Conservation (phyloP, 2,888 invertebrate species). For the Ethmia dodecea region DNA sequence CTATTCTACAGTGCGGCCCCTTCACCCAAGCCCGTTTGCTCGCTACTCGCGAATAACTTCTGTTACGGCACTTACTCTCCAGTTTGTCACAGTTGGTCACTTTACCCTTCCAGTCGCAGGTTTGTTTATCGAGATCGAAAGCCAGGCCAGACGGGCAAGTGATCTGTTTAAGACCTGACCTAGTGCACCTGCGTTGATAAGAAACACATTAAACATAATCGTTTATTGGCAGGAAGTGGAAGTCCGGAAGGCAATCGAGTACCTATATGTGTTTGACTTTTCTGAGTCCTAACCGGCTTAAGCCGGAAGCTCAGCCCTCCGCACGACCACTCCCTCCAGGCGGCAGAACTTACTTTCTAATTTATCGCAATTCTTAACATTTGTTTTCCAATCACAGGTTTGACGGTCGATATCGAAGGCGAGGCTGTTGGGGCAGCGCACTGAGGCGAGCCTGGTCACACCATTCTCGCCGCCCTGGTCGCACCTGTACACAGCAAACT, state of each 20-base stretch:
- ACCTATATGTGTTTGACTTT: conserved; percentile 28
- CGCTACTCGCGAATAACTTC: conserved; percentile 69
- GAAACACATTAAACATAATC: conserved; percentile 70
- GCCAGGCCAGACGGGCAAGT: conserved; percentile 97
- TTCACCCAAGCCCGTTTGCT: conserved; percentile 73
- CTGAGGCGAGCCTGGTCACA: conserved; percentile 90
- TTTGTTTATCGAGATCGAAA: conserved; percentile 98
- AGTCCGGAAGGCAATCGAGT: conserved; percentile 56
- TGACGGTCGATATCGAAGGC: conserved; percentile 96
- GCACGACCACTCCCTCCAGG: conserved; percentile 63
- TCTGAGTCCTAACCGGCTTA: conserved; percentile 31
- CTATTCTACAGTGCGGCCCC: conserved; percentile 72
- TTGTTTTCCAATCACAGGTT: conserved; percentile 97
- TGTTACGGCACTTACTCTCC: conserved; percentile 91
- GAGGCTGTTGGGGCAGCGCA: conserved; percentile 92
- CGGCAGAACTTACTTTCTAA: conserved; percentile 91
- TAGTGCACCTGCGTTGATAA: conserved; percentile 90
- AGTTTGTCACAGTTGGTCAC: conserved; percentile 97
- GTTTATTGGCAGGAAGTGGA: conserved; percentile 54
- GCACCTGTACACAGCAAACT: conserved; percentile 84
- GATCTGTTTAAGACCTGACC: conserved; percentile 97
- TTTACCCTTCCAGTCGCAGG: conserved; percentile 99
- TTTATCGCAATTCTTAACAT: conserved; percentile 97
- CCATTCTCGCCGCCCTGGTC: conserved; percentile 94
- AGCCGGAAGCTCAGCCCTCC: conserved; percentile 61